These are phyloP conservation scores for Frankliniella fusca DNA, from an alignment of 2,888 invertebrate species.

Conservation along the genomic window DNA sequence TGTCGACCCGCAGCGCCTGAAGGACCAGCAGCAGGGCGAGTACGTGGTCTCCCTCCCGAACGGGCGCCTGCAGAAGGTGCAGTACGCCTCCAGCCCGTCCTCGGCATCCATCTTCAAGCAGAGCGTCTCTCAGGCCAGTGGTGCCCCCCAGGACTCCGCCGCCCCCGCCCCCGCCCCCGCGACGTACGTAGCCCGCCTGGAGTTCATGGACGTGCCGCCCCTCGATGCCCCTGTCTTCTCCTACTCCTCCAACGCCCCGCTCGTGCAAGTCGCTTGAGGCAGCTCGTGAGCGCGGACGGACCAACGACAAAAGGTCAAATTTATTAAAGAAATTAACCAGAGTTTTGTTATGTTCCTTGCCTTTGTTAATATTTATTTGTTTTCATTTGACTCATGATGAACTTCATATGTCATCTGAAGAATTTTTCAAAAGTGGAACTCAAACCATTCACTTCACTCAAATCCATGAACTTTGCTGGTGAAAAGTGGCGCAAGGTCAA, in stretches of 20 bases:
- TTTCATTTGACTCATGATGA: background rate
- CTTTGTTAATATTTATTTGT: background rate
- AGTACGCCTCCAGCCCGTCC: background rate
- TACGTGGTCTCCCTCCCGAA: background rate
- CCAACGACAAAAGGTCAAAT: too few species aligned
- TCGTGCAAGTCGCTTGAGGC: background rate
- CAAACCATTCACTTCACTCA: background rate
- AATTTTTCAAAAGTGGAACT: too few species aligned
- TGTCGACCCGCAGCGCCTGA: background rate
- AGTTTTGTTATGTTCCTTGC: background rate
- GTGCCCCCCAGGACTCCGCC: background rate
- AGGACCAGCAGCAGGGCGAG: conserved; percentile 1
- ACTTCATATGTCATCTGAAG: background rate
- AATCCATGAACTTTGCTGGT: too few species aligned
- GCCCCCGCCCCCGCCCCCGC: background rate
- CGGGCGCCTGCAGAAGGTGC: background rate
- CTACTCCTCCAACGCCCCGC: background rate
- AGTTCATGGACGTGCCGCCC: conserved; percentile 17
- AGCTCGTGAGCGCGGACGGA: background rate
- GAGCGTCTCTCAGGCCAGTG: background rate
- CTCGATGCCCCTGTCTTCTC: background rate
- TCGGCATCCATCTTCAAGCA: conserved; percentile 8
- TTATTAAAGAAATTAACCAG: background rate
- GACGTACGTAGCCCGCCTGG: background rate
- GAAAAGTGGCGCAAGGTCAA: too few species aligned